Base-by-base conservation (phyloP, 2,888 invertebrate species). In the Thysanoteuthis rhombus region DNA sequence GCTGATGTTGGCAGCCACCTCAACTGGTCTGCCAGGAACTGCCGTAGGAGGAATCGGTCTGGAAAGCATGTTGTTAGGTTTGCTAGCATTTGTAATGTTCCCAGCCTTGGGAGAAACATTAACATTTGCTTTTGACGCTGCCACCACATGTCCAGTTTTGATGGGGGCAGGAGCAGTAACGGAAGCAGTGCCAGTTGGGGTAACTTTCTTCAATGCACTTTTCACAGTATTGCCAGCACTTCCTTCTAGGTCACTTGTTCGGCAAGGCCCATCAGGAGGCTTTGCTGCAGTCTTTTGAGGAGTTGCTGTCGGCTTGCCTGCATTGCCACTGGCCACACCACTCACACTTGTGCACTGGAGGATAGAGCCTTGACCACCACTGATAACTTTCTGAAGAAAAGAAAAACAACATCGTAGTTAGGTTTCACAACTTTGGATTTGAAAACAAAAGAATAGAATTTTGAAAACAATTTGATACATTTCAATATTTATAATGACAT, bases 221-320 rank as follows among this genome's bases (percentile, higher is more conserved):
- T 92, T 92, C 16, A 42, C 92, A 42, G 92, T 45, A 92, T 36
- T 92, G 45, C n/a, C 92, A 45, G 92, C 92, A 92, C 92, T 92
- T 92, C 92, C 92, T 92, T 92, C 92, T 92, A 92, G 45, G 92
- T 92, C 92, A 92, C 92, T 92, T 32, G 92, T 92, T 92, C 92
- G 92, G 92, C 92, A 92, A 92, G 92, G 92, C 92, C 92, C 92
- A 42, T 92, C 92, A 45, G 40, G 32, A 45, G 40, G 40, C 32
- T 92, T 92, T 92, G 92, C n/a, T 42, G 92, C 42, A 92, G 92
- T 42, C 28, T 92, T 92, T 42, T 42, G 92, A 22, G 90, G 32
- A 39, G 40, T 40, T 16, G 42, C 92, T 4, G 40, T 92, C 19
- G 45, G 32, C 22, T 92, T 92, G 40, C 92, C 92, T 45, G 40